These are phyloP conservation scores for Loripinus fragilis DNA, from an alignment of 2,888 invertebrate species.

Conservation along the genomic window DNA sequence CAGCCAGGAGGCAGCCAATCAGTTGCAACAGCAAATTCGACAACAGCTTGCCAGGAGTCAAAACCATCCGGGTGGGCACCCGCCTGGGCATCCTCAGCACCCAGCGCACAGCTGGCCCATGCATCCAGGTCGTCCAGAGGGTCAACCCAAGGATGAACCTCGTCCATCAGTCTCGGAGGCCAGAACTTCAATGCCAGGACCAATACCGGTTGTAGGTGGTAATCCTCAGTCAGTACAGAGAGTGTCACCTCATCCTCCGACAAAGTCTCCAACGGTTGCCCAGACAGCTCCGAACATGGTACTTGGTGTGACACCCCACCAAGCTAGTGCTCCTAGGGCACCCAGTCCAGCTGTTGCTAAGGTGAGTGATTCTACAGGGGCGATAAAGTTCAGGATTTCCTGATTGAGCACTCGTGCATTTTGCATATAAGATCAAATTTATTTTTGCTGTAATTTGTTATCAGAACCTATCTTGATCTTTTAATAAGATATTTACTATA, in stretches of 20 bases:
- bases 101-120: conserved; percentile 50
- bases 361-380: conserved; percentile 44
- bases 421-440: too few relatives aligned
- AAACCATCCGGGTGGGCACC: conserved; percentile 45
- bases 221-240: conserved; percentile 59
- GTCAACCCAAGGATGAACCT: conserved; percentile 38
- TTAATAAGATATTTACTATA: too few relatives aligned
- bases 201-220: conserved; percentile 52
- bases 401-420: too few relatives aligned
- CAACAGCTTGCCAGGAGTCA: conserved; percentile 53
- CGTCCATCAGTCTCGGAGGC: conserved; percentile 41
- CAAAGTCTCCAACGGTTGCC: conserved; percentile 67
- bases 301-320: conserved; percentile 53
- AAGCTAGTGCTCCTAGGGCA: conserved; percentile 54
- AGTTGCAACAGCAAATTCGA: conserved; percentile 54
- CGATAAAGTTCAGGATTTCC: too few relatives aligned
- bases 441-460: too few relatives aligned
- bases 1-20: conserved; percentile 60
- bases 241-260: conserved; percentile 65
- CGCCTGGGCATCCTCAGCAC: conserved; percentile 43
- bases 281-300: conserved; percentile 69
- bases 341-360: conserved; percentile 62
- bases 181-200: conserved; percentile 55
- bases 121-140: conserved; percentile 44
- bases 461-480: too few relatives aligned